phyloP scores from a whole-genome alignment of 2,888 invertebrate genomes.

The Mantis religiosa region DNA sequence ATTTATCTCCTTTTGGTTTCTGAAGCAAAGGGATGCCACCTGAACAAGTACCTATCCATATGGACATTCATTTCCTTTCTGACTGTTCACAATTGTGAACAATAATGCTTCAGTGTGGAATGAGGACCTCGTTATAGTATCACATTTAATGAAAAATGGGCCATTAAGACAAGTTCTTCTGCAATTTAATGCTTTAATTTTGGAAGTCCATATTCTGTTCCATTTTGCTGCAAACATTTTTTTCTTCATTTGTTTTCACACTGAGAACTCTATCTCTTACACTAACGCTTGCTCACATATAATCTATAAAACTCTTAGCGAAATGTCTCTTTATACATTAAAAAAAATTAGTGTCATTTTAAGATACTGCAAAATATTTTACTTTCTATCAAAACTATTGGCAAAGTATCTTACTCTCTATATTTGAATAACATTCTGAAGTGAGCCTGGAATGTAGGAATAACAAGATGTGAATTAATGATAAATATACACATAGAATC shows the following conservation, averaged over 20 bases:
- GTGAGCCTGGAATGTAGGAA: neutral
- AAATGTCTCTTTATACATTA: neutral
- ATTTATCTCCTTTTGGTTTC: too few relatives aligned
- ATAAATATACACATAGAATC: neutral
- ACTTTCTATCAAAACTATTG: slow-evolving; percentile 3
- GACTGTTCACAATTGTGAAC: too few relatives aligned
- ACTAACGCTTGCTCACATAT: neutral
- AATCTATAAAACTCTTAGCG: neutral
- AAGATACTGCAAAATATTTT: neutral
- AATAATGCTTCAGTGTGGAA: too few relatives aligned
- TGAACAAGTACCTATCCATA: too few relatives aligned
- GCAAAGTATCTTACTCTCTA: neutral
- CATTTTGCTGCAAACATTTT: neutral
- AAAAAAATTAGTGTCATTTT: neutral
- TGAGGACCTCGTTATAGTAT: too few relatives aligned
- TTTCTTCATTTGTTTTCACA: neutral
- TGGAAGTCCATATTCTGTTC: neutral
- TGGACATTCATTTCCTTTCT: too few relatives aligned
- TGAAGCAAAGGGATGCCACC: too few relatives aligned
- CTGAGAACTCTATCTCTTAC: neutral
- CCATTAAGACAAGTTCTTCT: too few relatives aligned
- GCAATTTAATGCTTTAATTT: too few relatives aligned
- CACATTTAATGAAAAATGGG: too few relatives aligned
- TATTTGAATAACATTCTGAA: neutral
- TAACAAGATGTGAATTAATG: neutral